Percentiles rank a stretch among this genome's conserved stretches.
These are phyloP conservation scores for Novumbra hubbsi DNA, from an alignment of 2,797 vertebrate genomes.

Conservation along the genomic window DNA sequence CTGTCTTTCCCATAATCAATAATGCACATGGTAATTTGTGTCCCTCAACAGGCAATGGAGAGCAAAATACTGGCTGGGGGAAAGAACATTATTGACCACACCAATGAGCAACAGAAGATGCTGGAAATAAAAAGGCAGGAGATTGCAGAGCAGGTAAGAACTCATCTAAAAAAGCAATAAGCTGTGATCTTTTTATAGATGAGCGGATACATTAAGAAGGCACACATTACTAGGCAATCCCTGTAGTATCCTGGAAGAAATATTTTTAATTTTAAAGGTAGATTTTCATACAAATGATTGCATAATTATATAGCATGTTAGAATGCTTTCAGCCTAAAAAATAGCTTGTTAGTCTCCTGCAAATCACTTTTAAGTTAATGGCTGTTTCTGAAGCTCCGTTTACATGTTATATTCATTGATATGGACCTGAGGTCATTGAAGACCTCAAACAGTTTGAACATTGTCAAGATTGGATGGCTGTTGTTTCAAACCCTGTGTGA, in stretches of 20 bases:
- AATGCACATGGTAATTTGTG: slow-evolving; percentile 12
- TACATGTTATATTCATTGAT: no score
- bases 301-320: no score
- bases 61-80: slow-evolving; percentile 94
- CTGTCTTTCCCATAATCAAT: neutral
- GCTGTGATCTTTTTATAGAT: neutral
- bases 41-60: slow-evolving; percentile 85
- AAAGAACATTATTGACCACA: slow-evolving; percentile 95
- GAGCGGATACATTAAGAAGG: neutral
- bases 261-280: no score
- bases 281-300: no score
- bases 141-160: slow-evolving; percentile 87
- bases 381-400: no score
- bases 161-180: neutral
- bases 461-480: no score
- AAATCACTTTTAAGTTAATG: no score
- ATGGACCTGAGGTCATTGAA: no score
- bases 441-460: no score
- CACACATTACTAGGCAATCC: neutral
- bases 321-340: no score
- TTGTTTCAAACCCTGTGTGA: no score
- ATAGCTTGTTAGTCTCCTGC: no score
- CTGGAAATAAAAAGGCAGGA: slow-evolving; percentile 91
- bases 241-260: neutral
- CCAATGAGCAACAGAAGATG: slow-evolving; percentile 95